Percentiles rank a stretch among this genome's conserved stretches.
Conservation (phyloP, 2,888 invertebrate genomes). For the Amphiduros pacificus region DNA sequence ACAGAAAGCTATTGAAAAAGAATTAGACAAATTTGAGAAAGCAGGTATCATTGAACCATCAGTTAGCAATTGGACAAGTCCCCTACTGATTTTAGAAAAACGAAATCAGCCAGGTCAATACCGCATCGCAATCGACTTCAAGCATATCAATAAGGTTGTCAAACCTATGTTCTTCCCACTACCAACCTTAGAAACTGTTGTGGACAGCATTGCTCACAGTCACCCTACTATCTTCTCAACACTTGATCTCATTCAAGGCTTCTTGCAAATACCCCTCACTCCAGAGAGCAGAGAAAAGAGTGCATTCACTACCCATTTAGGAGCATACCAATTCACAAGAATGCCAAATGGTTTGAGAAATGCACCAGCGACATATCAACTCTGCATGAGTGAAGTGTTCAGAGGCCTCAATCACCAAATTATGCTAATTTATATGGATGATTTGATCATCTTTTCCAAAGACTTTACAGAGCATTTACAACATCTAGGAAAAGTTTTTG, state of each 20-base stretch:
- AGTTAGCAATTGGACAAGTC: background rate
- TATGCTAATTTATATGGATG: slow-evolving; percentile 29
- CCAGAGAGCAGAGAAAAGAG: background rate
- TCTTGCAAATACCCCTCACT: background rate
- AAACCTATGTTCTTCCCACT: background rate
- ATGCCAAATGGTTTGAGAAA: background rate
- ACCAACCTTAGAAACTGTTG: background rate
- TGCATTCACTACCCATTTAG: background rate
- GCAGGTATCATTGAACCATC: background rate
- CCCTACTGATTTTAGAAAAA: background rate
- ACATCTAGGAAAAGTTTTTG: background rate
- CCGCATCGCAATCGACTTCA: background rate
- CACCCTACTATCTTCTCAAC: background rate
- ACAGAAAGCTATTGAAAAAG: background rate
- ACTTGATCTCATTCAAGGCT: background rate
- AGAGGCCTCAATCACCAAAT: background rate
- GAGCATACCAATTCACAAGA: background rate
- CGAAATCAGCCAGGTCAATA: background rate
- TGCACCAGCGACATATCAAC: background rate
- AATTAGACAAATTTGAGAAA: background rate
- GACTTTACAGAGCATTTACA: slow-evolving; percentile 11
- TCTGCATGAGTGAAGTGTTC: background rate
- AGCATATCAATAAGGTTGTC: background rate
- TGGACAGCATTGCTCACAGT: background rate
- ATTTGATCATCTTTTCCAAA: slow-evolving; percentile 25